A percentile compares a stretch with the other conserved stretches of the same genome.
phyloP scores from a whole-genome alignment of 1,140 invertebrate genomes.

The Tetramorium simillimum region DNA sequence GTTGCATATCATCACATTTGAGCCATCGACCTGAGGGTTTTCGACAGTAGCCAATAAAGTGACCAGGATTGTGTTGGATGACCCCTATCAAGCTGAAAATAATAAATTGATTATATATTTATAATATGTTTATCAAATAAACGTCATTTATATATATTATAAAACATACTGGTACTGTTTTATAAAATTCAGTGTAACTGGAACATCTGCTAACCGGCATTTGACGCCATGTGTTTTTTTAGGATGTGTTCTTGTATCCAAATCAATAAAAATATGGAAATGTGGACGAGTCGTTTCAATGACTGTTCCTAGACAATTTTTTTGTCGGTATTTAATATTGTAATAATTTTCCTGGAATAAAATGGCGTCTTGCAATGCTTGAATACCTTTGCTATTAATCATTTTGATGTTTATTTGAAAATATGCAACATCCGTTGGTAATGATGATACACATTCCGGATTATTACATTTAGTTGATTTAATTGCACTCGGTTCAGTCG shows the following conservation, averaged over 20 bases:
- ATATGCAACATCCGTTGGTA: slow-evolving; percentile 10
- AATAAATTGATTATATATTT: not conserved
- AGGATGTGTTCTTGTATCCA: not conserved
- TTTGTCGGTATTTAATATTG: not conserved
- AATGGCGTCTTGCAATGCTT: not conserved
- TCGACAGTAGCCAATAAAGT: slow-evolving; percentile 20
- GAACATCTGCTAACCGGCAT: slow-evolving; percentile 6
- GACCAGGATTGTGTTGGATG: not conserved
- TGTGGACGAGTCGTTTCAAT: slow-evolving; percentile 1
- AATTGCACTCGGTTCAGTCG: slow-evolving; percentile 19
- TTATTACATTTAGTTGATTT: not conserved
- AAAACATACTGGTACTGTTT: slow-evolving; percentile 2
- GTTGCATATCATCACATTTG: slow-evolving; percentile 8
- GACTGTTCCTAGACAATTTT: slow-evolving; percentile 2
- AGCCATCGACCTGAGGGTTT: slow-evolving; percentile 15
- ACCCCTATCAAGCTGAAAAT: slow-evolving; percentile 7
- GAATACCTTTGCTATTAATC: not conserved
- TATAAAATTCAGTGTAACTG: not conserved
- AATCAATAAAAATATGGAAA: slow-evolving; percentile 15
- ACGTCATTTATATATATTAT: not conserved
- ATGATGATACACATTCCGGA: not conserved
- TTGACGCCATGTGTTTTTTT: not conserved
- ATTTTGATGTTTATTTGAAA: not conserved
- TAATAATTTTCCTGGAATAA: not conserved
- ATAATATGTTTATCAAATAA: slow-evolving; percentile 15